Evolutionary conservation across 2,113 vertebrate species (phyloP), one percentile per base, ranked within the genome.

Genomic region (Serilophus lunatus): DNA sequence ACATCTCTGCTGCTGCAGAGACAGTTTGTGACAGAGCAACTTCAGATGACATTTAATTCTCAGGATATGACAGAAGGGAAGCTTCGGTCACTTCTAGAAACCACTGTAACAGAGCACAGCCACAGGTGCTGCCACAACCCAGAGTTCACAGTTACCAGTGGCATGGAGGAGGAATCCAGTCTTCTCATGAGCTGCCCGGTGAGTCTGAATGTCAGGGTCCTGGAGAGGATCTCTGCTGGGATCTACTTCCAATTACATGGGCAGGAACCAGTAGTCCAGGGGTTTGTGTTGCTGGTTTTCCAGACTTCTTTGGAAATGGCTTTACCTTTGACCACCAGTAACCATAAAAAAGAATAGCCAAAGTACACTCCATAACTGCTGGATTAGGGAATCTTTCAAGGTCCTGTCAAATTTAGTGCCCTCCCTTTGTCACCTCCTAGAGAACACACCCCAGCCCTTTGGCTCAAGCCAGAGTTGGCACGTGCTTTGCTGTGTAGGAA

Each of bases 171-270:
- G 33, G 96, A 93, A 28, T 2, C 96, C 56, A 97, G 36, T n/a
- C 98, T 98, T 7, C 97, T 98, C 61, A 98, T 98, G 98, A 98
- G 95, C 94, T 98, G 98, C 19, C 50, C 44, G 59, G 98, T 98
- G 94, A 95, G 95, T 90, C 35, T 4, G 1, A 38, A 4, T 4
- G 20, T 25, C 63, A 71, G 25, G 5, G 1, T 51, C 76, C 53
- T 26, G 76, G 59, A 12, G 23, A 10, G 47, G 35, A 40, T n/a
- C 51, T 61, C 60, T 60, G 70, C 60, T 38, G 7, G 35, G 12
- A 38, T 40, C 60, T 6, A 1, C 12, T 29, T 29, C 82, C 42
- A 4, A 0, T 71, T 29, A 25, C 38, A 6, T 1, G 13, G 33
- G 28, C 18, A 83, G 61, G 71, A 78, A 28, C 6, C 45, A 36